Percentiles rank a stretch among this genome's conserved stretches.
phyloP scores from a whole-genome alignment of 2,888 invertebrate genomes.

The Agriopis aurantiaria region DNA sequence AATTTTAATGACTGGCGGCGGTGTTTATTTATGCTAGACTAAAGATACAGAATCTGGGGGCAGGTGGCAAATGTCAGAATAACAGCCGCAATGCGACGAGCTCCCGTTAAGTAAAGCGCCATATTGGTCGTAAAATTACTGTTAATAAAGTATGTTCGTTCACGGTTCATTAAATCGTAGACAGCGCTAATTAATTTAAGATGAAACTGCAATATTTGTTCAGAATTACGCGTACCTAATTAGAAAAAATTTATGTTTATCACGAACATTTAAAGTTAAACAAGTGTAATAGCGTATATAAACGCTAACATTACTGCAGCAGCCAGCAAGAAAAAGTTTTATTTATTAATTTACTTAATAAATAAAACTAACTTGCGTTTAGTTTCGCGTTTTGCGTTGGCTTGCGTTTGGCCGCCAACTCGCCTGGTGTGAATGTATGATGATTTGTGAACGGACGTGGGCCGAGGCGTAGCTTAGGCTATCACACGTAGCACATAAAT shows the following conservation, averaged over 20 bases:
- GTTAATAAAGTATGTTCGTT: conserved; percentile 21
- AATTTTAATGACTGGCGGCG: not conserved
- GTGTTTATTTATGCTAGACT: not conserved
- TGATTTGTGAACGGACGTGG: no score
- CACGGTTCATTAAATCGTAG: conserved; percentile 24
- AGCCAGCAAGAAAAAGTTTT: no score
- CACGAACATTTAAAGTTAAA: not conserved
- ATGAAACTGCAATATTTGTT: conserved; percentile 5
- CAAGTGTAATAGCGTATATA: not conserved
- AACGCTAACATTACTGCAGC: not conserved
- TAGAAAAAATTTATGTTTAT: conserved; percentile 1
- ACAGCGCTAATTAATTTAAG: conserved; percentile 11
- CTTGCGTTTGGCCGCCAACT: no score
- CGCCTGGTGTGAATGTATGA: no score
- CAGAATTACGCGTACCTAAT: conserved; percentile 3
- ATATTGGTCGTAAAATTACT: conserved; percentile 25
- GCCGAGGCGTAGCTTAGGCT: no score
- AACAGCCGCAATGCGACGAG: conserved; percentile 29
- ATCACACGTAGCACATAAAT: no score
- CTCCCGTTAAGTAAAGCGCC: conserved; percentile 26
- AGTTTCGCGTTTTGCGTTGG: no score
- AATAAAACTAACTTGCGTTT: no score
- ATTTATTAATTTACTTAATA: no score
- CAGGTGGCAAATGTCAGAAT: conserved; percentile 12
- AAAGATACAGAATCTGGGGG: not conserved